Percentiles rank a stretch among this genome's conserved stretches.
phyloP scores from a whole-genome alignment of 1,140 invertebrate genomes.

The Drosophila saltans region DNA sequence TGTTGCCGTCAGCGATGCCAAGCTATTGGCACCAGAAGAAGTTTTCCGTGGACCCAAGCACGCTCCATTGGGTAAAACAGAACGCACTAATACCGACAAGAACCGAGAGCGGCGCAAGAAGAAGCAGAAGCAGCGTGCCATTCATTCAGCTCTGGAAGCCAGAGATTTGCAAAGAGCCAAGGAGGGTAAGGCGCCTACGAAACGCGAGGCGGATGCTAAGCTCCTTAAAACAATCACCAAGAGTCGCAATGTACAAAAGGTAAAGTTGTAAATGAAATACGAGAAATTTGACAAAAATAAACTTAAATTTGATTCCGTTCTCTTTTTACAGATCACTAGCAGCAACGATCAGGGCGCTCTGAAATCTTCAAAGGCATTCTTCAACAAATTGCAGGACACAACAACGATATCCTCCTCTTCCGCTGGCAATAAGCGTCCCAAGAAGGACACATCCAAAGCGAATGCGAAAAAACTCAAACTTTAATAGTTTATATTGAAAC shows the following conservation, averaged over 20 bases:
- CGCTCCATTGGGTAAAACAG: conserved; percentile 90
- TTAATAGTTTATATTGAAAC: conserved; percentile 51
- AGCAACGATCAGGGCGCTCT: conserved; percentile 84
- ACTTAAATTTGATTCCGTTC: neutral
- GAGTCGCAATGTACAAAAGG: conserved; percentile 86
- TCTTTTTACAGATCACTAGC: conserved; percentile 80
- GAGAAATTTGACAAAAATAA: neutral
- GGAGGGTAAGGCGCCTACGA: conserved; percentile 84
- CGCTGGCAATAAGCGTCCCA: conserved; percentile 49
- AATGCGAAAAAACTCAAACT: conserved; percentile 73
- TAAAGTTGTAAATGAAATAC: conserved; percentile 34
- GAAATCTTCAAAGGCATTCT: conserved; percentile 93
- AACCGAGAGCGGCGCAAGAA: conserved; percentile 94
- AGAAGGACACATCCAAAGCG: conserved; percentile 52
- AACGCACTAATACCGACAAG: conserved; percentile 93
- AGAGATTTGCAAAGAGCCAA: conserved; percentile 82
- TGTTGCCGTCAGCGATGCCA: conserved; percentile 91
- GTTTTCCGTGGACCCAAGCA: conserved; percentile 91
- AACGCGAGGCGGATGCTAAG: conserved; percentile 85
- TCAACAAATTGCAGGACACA: conserved; percentile 91
- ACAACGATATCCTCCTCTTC: conserved; percentile 46
- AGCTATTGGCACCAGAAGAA: conserved; percentile 97
- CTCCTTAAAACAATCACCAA: conserved; percentile 86
- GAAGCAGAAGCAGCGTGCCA: conserved; percentile 89
- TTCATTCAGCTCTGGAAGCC: conserved; percentile 85